phyloP scores from a whole-genome alignment of 2,797 vertebrate genomes.

The Sebastes taczanowskii region DNA sequence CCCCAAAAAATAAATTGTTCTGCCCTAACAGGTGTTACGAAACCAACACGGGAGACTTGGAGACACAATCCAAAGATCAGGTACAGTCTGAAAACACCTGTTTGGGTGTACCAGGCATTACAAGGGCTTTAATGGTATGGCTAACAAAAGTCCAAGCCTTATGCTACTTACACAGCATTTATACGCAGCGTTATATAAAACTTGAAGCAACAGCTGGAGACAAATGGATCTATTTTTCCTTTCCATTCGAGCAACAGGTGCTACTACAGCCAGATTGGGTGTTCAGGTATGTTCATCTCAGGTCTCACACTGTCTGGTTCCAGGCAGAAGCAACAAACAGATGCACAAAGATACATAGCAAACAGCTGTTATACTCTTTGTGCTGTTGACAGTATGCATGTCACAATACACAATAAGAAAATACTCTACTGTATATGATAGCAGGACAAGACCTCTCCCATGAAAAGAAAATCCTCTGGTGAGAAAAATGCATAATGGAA shows the following conservation, averaged over 20 bases:
- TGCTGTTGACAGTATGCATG: too few relatives aligned
- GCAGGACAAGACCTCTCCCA: neutral
- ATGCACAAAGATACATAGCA: too few relatives aligned
- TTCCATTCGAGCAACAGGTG: neutral
- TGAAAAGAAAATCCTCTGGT: neutral
- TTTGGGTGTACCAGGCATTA: neutral
- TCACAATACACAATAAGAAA: neutral
- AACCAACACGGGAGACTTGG: neutral
- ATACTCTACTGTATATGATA: neutral
- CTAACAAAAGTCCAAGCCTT: neutral
- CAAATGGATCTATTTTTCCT: neutral
- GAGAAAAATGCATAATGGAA: slow-evolving; percentile 4
- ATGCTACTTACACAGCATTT: neutral
- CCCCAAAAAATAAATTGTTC: too few relatives aligned
- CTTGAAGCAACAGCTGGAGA: neutral
- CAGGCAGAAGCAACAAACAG: too few relatives aligned
- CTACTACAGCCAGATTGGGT: neutral
- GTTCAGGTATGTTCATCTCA: too few relatives aligned
- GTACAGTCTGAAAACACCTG: neutral
- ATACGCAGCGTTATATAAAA: neutral
- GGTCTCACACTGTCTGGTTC: too few relatives aligned
- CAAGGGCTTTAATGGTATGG: neutral
- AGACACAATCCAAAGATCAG: neutral
- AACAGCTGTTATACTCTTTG: too few relatives aligned
- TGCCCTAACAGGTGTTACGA: neutral